These are phyloP conservation scores for Antedon mediterranea DNA, from an alignment of 53 echinoderm and acorn worm species.

Conservation along the genomic window DNA sequence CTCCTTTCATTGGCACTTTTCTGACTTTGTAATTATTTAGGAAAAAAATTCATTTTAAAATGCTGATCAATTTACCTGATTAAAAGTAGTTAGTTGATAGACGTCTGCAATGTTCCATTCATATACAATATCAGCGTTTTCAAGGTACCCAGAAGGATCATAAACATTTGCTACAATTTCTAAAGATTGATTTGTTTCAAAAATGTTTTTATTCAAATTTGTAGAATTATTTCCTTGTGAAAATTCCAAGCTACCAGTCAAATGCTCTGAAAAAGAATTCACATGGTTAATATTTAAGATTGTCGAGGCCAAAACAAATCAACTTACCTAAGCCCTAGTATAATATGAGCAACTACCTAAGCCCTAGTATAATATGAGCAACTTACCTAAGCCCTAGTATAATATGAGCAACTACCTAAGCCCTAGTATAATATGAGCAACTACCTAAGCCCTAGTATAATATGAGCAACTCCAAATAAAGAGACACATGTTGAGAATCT, in stretches of 20 bases:
- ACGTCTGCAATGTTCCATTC: constrained; percentile 45
- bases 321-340: no score
- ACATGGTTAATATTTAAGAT: background rate
- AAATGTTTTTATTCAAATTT: constrained; percentile 3
- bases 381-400: no score
- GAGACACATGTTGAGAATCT: no score
- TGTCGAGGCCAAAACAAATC: no score
- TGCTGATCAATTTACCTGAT: constrained; percentile 12
- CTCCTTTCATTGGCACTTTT: no score
- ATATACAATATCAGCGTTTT: constrained; percentile 17
- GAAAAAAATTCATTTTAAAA: background rate
- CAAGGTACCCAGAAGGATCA: constrained; percentile 41
- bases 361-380: no score
- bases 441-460: no score
- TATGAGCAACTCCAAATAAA: no score
- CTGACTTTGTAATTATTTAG: no score
- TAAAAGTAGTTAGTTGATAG: background rate
- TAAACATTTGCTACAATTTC: constrained; percentile 27
- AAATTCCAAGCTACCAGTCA: constrained; percentile 22
- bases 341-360: no score
- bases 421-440: no score
- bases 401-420: no score
- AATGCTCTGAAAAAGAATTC: constrained; percentile 15
- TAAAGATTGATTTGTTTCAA: constrained; percentile 21
- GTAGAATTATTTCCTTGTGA: constrained; percentile 11